phyloP scores from a whole-genome alignment of 2,797 vertebrate species.

The Crenuchus spilurus region DNA sequence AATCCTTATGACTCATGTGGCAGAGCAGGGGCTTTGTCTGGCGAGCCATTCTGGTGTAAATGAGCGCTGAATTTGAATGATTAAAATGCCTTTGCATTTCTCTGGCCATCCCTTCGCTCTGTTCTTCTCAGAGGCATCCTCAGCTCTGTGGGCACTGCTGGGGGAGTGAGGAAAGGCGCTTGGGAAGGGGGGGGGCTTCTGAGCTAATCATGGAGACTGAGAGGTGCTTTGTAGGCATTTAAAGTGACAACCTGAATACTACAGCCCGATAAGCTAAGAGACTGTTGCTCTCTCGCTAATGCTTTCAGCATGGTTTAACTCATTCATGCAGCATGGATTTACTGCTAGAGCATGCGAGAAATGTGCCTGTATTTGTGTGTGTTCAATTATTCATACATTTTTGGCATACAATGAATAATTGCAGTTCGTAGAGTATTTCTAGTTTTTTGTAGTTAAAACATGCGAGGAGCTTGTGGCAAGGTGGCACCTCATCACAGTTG shows the following conservation, averaged over 20 bases:
- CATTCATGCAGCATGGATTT: neutral
- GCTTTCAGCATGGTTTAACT: constrained; percentile 6
- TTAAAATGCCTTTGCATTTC: constrained; percentile 46
- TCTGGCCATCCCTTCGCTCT: constrained; percentile 19
- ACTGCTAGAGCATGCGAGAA: neutral
- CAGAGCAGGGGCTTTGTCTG: constrained; percentile 41
- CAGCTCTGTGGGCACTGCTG: neutral
- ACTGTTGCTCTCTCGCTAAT: neutral
- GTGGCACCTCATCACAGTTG: no score
- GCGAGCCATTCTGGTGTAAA: constrained; percentile 47
- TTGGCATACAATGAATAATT: neutral
- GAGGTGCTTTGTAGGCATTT: constrained; percentile 4
- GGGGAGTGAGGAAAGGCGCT: neutral
- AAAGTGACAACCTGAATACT: neutral
- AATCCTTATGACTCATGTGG: constrained; percentile 57
- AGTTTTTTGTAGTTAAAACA: no score
- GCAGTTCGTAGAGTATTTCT: no score
- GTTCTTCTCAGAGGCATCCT: constrained; percentile 32
- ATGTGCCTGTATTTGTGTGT: neutral
- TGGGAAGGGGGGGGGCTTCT: neutral
- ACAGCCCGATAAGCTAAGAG: neutral
- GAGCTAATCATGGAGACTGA: constrained; percentile 5
- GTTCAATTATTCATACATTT: neutral
- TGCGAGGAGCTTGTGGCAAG: no score
- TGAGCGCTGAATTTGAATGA: constrained; percentile 54